A percentile compares a stretch with the other conserved stretches of the same genome.
Evolutionary conservation across 2,113 vertebrate genomes (phyloP).

Genomic region (Raja brachyura): DNA sequence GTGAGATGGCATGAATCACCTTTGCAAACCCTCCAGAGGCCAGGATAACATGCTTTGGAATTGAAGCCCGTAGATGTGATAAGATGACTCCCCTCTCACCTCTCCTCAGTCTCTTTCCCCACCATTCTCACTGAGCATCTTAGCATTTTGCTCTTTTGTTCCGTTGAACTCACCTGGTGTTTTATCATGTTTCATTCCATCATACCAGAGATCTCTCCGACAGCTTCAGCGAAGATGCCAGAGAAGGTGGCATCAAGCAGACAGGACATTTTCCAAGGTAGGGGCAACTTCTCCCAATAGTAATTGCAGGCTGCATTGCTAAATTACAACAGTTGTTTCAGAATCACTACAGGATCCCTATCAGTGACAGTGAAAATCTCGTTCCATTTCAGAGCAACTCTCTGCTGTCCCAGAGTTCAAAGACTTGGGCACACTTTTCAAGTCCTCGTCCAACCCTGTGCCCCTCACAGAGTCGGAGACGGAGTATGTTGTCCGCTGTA

Average conservation of each 20-base stretch:
- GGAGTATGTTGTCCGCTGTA: slow-evolving; percentile 66
- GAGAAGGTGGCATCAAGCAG: slow-evolving; percentile 68
- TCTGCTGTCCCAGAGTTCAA: slow-evolving; percentile 64
- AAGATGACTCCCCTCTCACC: neutral
- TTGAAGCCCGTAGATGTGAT: neutral
- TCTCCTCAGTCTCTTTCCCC: neutral
- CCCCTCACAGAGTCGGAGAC: slow-evolving; percentile 71
- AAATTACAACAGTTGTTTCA: neutral
- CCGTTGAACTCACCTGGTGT: neutral
- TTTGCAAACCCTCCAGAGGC: neutral
- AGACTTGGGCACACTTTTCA: slow-evolving; percentile 63
- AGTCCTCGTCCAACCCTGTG: slow-evolving; percentile 64
- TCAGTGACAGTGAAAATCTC: neutral
- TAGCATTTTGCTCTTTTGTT: neutral
- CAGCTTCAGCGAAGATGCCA: slow-evolving; percentile 56
- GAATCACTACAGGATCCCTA: neutral
- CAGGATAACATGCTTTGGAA: neutral
- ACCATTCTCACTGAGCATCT: neutral
- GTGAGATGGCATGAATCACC: neutral
- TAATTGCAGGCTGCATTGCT: neutral
- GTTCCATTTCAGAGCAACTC: slow-evolving; percentile 62
- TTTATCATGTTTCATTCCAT: neutral
- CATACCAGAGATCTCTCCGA: slow-evolving; percentile 54
- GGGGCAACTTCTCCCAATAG: neutral
- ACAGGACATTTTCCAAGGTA: slow-evolving; percentile 75